A percentile compares a stretch with the other conserved stretches of the same genome.
Evolutionary conservation across 2,113 vertebrate genomes (phyloP).

Genomic region (Odocoileus hemionus): DNA sequence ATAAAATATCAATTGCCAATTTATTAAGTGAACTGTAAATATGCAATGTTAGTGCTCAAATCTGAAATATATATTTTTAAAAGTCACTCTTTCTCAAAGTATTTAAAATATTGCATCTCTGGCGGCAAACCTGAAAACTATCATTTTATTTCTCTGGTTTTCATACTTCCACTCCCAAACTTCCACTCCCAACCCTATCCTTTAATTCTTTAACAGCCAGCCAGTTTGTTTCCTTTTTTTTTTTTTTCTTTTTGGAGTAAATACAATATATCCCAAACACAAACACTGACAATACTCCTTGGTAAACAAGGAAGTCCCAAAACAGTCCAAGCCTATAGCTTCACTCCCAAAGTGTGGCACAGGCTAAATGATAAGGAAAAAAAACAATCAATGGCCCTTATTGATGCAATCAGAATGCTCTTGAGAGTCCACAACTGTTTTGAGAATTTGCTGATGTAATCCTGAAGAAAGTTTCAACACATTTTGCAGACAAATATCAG

Average conservation of each 20-base stretch:
- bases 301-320: slow-evolving; percentile 67
- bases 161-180: not conserved
- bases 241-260: not conserved
- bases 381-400: slow-evolving; percentile 58
- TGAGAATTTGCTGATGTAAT: slow-evolving; percentile 71
- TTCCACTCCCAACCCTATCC: not conserved
- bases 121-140: slow-evolving; percentile 75
- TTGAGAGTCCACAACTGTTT: slow-evolving; percentile 69
- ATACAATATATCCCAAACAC: slow-evolving; percentile 59
- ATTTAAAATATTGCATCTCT: slow-evolving; percentile 83
- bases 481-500: slow-evolving; percentile 73
- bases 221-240: slow-evolving; percentile 62
- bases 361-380: slow-evolving; percentile 38
- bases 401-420: slow-evolving; percentile 64
- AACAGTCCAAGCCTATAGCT: slow-evolving; percentile 44
- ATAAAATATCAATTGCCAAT: slow-evolving; percentile 80
- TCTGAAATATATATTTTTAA: slow-evolving; percentile 80
- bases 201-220: slow-evolving; percentile 65
- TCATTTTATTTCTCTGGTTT: slow-evolving; percentile 16
- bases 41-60: slow-evolving; percentile 77
- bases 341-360: slow-evolving; percentile 68
- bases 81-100: slow-evolving; percentile 79
- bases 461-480: slow-evolving; percentile 73
- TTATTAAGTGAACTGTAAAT: slow-evolving; percentile 83
- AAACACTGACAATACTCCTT: slow-evolving; percentile 69